phyloP scores from a whole-genome alignment of 2,888 invertebrate genomes.

The Phorcus lineatus region DNA sequence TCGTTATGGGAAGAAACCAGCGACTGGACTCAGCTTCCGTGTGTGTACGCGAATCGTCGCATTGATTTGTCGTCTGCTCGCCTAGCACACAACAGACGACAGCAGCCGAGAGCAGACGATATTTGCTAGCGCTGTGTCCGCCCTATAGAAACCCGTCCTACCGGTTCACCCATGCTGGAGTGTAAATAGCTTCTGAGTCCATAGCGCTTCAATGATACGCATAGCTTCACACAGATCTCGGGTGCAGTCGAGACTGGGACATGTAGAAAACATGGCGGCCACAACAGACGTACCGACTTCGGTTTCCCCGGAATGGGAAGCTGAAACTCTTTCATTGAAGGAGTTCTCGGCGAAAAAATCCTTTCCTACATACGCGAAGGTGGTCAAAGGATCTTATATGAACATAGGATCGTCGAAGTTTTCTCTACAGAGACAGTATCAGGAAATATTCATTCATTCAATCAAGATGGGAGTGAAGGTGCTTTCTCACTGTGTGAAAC shows the following conservation, averaged over 20 bases:
- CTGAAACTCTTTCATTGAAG: slow-evolving; percentile 67
- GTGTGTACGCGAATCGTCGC: neutral
- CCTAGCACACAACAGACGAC: neutral
- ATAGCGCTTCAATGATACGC: slow-evolving; percentile 16
- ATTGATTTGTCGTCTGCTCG: slow-evolving; percentile 9
- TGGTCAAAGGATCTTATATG: slow-evolving; percentile 94
- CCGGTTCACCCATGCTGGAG: slow-evolving; percentile 24
- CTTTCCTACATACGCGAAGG: slow-evolving; percentile 90
- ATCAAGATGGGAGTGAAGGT: slow-evolving; percentile 85
- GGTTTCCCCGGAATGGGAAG: slow-evolving; percentile 62
- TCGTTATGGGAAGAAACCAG: neutral
- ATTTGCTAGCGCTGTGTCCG: neutral
- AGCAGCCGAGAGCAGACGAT: slow-evolving; percentile 4
- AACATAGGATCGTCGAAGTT: slow-evolving; percentile 89
- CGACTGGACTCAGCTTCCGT: neutral
- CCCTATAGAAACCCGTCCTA: slow-evolving; percentile 34
- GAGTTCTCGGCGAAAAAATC: slow-evolving; percentile 81
- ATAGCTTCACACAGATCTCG: slow-evolving; percentile 19
- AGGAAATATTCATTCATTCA: slow-evolving; percentile 89
- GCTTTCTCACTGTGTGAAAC: slow-evolving; percentile 66
- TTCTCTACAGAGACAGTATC: slow-evolving; percentile 80
- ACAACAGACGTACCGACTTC: slow-evolving; percentile 33
- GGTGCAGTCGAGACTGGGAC: neutral
- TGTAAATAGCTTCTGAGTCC: slow-evolving; percentile 24
- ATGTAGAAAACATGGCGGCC: slow-evolving; percentile 33